A percentile compares a stretch with the other conserved stretches of the same genome.
phyloP scores from a whole-genome alignment of 2,797 vertebrate species.

The Poecile montanus region DNA sequence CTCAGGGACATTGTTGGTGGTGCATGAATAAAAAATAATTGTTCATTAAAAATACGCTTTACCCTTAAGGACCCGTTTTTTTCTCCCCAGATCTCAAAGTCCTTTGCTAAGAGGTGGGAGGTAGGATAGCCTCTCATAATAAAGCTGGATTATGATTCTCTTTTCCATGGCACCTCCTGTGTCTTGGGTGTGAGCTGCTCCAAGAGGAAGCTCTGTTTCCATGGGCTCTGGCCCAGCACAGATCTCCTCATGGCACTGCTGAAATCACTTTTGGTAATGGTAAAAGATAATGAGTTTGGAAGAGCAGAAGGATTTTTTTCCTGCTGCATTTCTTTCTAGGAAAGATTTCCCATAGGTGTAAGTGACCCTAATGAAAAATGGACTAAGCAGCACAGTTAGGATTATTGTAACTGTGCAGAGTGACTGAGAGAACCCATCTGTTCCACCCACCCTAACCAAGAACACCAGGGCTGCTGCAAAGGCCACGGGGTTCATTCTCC shows the following conservation, averaged over 20 bases:
- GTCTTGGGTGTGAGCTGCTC: background rate
- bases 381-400: conserved; percentile 11
- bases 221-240: background rate
- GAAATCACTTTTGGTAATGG: background rate
- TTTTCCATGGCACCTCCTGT: rapidly evolving
- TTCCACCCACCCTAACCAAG: background rate
- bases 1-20: rapidly evolving
- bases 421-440: conserved; percentile 61
- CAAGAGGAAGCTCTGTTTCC: background rate
- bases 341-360: conserved; percentile 53
- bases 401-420: background rate
- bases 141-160: background rate
- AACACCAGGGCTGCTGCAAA: conserved; percentile 21
- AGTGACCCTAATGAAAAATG: conserved; percentile 53
- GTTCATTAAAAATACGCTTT: background rate
- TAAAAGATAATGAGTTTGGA: background rate
- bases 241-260: background rate
- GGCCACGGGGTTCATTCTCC: conserved; percentile 19
- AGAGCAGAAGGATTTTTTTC: background rate
- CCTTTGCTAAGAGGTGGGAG: background rate
- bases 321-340: background rate
- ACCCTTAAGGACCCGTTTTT: background rate
- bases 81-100: background rate
- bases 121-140: background rate
- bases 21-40: background rate